Evolutionary conservation across 2,797 vertebrate genomes (phyloP).

Genomic region (Trachops cirrhosus): DNA sequence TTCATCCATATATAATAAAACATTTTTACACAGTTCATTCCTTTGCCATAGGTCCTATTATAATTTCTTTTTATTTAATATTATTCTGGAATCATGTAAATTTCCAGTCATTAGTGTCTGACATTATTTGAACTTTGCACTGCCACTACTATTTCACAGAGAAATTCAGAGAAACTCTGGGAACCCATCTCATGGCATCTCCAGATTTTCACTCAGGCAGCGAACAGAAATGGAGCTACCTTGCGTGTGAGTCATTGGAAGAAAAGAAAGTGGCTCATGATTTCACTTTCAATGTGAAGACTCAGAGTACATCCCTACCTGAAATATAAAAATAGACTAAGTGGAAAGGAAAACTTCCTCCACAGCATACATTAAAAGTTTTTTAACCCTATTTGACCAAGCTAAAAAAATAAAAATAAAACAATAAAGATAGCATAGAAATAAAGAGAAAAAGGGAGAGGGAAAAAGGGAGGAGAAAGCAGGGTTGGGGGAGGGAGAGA

Average conservation of each 20-base stretch:
- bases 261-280: neutral
- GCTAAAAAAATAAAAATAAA: neutral
- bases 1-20: neutral
- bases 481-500: fast-evolving
- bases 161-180: neutral
- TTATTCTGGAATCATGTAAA: neutral
- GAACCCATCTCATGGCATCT: neutral
- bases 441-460: neutral
- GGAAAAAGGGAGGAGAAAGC: too few species aligned
- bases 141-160: neutral
- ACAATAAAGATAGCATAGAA: neutral
- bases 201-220: neutral
- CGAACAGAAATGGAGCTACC: neutral
- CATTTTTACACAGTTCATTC: neutral
- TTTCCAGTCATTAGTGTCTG: neutral
- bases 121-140: neutral
- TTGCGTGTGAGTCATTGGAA: neutral
- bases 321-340: conserved; percentile 12
- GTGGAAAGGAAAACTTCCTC: neutral
- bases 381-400: neutral
- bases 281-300: neutral
- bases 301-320: neutral
- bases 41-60: neutral
- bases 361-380: neutral
- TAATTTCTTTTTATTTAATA: neutral